These are phyloP conservation scores for Mellilla xanthometata DNA, from an alignment of 2,888 invertebrate genomes.

Conservation along the genomic window DNA sequence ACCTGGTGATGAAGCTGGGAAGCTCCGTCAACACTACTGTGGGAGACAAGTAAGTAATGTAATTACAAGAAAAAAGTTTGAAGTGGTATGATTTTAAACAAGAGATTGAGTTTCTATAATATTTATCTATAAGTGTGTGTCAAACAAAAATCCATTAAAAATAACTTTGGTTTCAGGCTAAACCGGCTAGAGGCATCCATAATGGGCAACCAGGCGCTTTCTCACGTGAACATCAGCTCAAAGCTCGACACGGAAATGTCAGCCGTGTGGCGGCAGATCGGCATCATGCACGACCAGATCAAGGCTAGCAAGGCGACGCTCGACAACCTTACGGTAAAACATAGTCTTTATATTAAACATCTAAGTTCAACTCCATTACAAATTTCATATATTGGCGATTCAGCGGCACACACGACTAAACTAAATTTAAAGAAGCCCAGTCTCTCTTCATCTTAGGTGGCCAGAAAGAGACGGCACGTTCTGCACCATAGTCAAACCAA, in stretches of 20 bases:
- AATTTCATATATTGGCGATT: too few species aligned
- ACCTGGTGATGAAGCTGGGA: slow-evolving; percentile 84
- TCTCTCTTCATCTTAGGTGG: too few species aligned
- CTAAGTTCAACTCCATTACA: too few species aligned
- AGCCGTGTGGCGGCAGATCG: slow-evolving; percentile 95
- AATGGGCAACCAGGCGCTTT: slow-evolving; percentile 87
- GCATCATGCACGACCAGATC: slow-evolving; percentile 93
- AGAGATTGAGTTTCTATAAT: too few species aligned
- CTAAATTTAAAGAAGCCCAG: too few species aligned
- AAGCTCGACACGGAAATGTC: slow-evolving; percentile 91
- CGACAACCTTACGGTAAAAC: slow-evolving; percentile 84
- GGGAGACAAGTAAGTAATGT: slow-evolving; percentile 74
- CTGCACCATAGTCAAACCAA: too few species aligned
- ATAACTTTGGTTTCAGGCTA: slow-evolving; percentile 70
- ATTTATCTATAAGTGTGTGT: too few species aligned
- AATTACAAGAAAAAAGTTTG: not conserved
- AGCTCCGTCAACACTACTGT: slow-evolving; percentile 86
- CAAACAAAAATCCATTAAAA: too few species aligned
- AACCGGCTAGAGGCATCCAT: slow-evolving; percentile 87
- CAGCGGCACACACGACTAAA: too few species aligned
- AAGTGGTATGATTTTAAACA: not conserved
- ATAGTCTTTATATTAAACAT: too few species aligned
- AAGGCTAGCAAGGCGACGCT: slow-evolving; percentile 88
- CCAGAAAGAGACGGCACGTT: too few species aligned
- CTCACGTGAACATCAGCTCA: slow-evolving; percentile 87